Percentiles rank a stretch among this genome's conserved stretches.
phyloP scores from a whole-genome alignment of 2,113 vertebrate species.

The Xiphophorus maculatus region DNA sequence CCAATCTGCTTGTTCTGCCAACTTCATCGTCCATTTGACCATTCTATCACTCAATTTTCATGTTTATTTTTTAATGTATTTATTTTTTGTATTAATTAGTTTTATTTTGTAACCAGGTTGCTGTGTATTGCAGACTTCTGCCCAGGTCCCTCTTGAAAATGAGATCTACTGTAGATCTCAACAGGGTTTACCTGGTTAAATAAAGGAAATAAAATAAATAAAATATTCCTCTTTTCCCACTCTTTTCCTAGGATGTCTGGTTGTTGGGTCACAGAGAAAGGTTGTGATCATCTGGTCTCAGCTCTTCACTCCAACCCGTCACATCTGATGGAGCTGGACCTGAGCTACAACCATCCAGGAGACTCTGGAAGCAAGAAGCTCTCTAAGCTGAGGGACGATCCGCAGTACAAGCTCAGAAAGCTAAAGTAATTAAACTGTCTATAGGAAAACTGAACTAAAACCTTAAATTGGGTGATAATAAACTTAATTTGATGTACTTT shows the following conservation, averaged over 20 bases:
- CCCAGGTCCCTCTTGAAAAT: too few relatives aligned
- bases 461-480: neutral
- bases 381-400: rapidly evolving
- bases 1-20: neutral
- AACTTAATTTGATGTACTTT: neutral
- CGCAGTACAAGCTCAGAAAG: neutral
- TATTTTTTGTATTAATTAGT: too few relatives aligned
- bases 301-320: slow-evolving; percentile 36
- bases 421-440: slow-evolving; percentile 39
- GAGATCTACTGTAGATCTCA: too few relatives aligned
- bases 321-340: slow-evolving; percentile 55
- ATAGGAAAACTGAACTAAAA: neutral
- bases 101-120: too few relatives aligned
- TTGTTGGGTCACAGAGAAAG: slow-evolving; percentile 54
- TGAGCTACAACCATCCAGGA: slow-evolving; percentile 64
- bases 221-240: neutral
- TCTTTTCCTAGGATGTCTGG: slow-evolving; percentile 45
- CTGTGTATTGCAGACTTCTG: too few relatives aligned
- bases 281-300: slow-evolving; percentile 43
- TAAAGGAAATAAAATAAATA: too few relatives aligned
- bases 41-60: neutral
- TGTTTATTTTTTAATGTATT: neutral
- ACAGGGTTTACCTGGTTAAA: too few relatives aligned
- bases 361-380: slow-evolving; percentile 23
- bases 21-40: neutral